Conservation (phyloP, 2,113 vertebrate species). For the Gymnarchus niloticus region DNA sequence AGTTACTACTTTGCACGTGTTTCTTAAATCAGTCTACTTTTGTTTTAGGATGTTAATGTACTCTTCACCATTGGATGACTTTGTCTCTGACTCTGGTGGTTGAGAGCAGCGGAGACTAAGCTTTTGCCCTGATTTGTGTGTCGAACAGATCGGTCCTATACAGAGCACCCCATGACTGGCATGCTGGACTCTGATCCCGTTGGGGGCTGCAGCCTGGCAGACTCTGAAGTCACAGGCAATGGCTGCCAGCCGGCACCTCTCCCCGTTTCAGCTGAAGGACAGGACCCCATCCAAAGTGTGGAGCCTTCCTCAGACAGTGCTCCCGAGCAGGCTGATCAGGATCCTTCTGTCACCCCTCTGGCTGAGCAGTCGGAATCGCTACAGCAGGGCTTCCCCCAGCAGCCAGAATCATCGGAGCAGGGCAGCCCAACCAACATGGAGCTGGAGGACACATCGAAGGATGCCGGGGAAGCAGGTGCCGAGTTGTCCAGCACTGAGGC, state of each 20-base stretch:
- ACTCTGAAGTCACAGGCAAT: conserved; percentile 54
- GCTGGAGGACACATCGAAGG: conserved; percentile 69
- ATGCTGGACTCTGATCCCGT: conserved; percentile 61
- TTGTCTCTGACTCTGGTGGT: not conserved
- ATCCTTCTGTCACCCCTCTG: not conserved
- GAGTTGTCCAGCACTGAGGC: conserved; percentile 47
- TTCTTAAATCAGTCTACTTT: not conserved
- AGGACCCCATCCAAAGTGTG: conserved; percentile 45
- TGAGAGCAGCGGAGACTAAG: not conserved
- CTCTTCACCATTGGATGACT: not conserved
- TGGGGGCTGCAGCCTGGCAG: conserved; percentile 37
- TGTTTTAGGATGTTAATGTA: not conserved
- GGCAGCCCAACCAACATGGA: conserved; percentile 68
- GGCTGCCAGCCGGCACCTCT: conserved; percentile 48
- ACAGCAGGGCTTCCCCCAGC: conserved; percentile 23
- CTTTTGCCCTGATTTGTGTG: not conserved
- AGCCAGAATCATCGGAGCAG: conserved; percentile 47
- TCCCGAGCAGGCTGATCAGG: conserved; percentile 35
- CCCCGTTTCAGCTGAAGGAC: conserved; percentile 44
- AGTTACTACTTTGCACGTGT: not conserved
- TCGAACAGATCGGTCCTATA: conserved; percentile 40
- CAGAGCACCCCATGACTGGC: conserved; percentile 49
- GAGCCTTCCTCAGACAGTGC: conserved; percentile 32
- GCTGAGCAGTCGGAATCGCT: not conserved
- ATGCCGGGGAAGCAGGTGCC: conserved; percentile 52